Evolutionary conservation across 2,888 invertebrate species (phyloP), one percentile per base, ranked within the genome.

Genomic region (Tupiocoris notatus): DNA sequence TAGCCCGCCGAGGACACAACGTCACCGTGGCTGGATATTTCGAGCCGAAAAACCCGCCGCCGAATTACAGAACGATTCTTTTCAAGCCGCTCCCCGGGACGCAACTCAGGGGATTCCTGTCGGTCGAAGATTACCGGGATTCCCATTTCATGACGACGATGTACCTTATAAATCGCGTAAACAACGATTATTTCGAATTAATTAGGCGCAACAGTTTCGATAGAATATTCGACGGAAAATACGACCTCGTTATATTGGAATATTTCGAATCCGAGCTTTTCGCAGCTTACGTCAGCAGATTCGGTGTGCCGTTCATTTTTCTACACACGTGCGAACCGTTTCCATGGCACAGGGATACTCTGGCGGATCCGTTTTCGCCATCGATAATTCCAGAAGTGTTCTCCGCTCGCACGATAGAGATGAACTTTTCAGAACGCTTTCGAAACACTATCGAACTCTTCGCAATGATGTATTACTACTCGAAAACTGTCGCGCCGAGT

Each of bases 201-300:
- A 70, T 70, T 16, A 12, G 17, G 9, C 6, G 12, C 0, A 70
- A 70, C 18, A 58, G 24, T 18, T 17, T 58, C 12, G 25, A 73
- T 16, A 25, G 24, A 25, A 62, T 61, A 20, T 54, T 62, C 18
- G 17, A 64, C 17, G 66, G 75, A 17, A 7, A 77, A 65, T 92
- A 88, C 81, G 92, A 93, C 83, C 83, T 92, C 0, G 86, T 91
- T 3, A 82, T 93, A 0, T 85, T 88, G 71, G 92, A 93, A 83
- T 87, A 88, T 75, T 92, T 92, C 82, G 91, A 91, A 79, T 87
- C 88, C 68, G 90, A 92, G 81, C 92, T 92, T 82, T 88, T 88
- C 82, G 83, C 91, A 79, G 89, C 88, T 1, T 83, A 93, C 25
- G 89, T 88, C 0, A 86, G 90, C 81, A 87, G 88, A 80, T 86